Evolutionary conservation across 2,113 vertebrate species (phyloP), one percentile per base, ranked within the genome.

Genomic region (Urocynchramus pylzowi): DNA sequence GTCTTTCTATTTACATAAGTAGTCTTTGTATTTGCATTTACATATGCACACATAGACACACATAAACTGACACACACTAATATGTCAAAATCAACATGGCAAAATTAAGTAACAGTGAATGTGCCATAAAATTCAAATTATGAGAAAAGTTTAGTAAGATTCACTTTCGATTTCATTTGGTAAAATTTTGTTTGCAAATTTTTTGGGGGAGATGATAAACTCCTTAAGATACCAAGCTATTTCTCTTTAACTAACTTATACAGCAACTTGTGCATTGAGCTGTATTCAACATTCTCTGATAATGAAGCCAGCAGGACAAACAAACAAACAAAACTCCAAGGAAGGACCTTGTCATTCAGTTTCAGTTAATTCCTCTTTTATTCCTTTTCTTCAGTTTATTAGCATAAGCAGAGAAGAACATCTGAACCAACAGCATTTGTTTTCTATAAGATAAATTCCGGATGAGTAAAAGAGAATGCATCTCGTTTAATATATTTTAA

Each of bases 371-470:
- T 83, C 8, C 6, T 50, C 15, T 37, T 20, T 27, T 44, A 65
- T 31, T 61, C 12, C 1, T n/a, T 93, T 61, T 69, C 16, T 85
- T 85, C 53, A 30, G 6, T 52, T 83, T 75, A 26, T 56, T 75
- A 61, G 4, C 18, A 27, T 28, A 28, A 39, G 16, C 26, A 60
- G 10, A 60, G 11, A 70, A 20, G 7, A 1, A 30, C 9, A 41
- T 53, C 16, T 67, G 27, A 73, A 53, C 1, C 20, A 57, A 87
- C n/a, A 15, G 13, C 4, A 90, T 27, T 77, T 92, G 4, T 81
- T 64, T 69, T 95, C 61, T 75, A 24, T 75, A 56, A 50, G 23
- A 49, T 80, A 92, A 97, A 90, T 95, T 91, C 75, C 59, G 74
- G 37, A 78, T 57, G 2, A 52, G 15, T 91, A 92, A 89, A 79